These are phyloP conservation scores for Leguminivora glycinivorella DNA, from an alignment of 1,140 invertebrate species.

Conservation along the genomic window DNA sequence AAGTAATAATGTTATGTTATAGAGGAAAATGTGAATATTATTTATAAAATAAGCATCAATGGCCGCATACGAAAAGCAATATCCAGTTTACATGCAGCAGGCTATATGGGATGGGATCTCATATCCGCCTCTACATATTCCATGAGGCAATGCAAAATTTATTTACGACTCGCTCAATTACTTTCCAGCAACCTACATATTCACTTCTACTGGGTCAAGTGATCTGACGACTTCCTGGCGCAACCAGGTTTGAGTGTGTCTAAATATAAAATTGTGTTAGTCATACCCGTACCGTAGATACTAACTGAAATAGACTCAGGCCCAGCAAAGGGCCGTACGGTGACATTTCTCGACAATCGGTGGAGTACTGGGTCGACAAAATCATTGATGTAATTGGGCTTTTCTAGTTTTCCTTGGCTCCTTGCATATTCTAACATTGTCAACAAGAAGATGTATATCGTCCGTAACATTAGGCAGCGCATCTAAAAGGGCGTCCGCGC, in stretches of 20 bases:
- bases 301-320: constrained; percentile 39
- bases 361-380: not conserved
- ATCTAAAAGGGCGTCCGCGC: no score
- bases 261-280: constrained; percentile 46
- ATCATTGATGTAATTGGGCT: not conserved
- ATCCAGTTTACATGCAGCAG: not conserved
- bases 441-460: no score
- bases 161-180: constrained; percentile 36
- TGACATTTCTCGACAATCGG: constrained; percentile 29
- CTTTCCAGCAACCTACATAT: constrained; percentile 42
- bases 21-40: not conserved
- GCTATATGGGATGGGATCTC: constrained; percentile 16
- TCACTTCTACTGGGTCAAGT: constrained; percentile 52
- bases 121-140: constrained; percentile 20
- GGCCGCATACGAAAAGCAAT: not conserved
- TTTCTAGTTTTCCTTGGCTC: no score
- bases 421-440: no score
- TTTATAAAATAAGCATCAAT: not conserved
- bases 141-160: constrained; percentile 24
- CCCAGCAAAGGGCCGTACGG: constrained; percentile 38
- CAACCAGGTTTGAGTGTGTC: constrained; percentile 42
- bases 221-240: constrained; percentile 54
- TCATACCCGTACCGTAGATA: constrained; percentile 34
- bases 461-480: no score
- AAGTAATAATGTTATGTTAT: not conserved